Conservation (phyloP, 1,140 invertebrate species). For the Solenopsis fugax region DNA sequence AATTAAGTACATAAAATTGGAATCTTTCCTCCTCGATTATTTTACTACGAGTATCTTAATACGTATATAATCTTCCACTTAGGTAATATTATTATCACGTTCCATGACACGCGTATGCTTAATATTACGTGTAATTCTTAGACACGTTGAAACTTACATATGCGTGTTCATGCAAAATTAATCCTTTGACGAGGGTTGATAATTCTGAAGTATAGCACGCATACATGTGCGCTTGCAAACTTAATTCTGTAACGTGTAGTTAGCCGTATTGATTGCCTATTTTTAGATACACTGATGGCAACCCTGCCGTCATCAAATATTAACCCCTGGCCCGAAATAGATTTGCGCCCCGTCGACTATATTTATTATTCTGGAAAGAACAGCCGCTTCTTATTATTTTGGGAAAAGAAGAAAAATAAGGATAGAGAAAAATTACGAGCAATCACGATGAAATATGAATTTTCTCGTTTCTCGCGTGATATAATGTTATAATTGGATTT, state of each 20-base stretch:
- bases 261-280: slow-evolving; percentile 76
- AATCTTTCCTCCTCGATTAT: not conserved
- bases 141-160: slow-evolving; percentile 31
- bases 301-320: slow-evolving; percentile 76
- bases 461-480: not conserved
- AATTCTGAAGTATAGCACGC: slow-evolving; percentile 19
- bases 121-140: slow-evolving; percentile 38
- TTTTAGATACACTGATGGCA: slow-evolving; percentile 76
- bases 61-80: not conserved
- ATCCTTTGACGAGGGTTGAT: slow-evolving; percentile 38
- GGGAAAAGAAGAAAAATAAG: not conserved
- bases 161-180: slow-evolving; percentile 35
- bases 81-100: slow-evolving; percentile 13
- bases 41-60: not conserved
- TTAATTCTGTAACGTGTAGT: slow-evolving; percentile 62
- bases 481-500: not conserved
- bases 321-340: slow-evolving; percentile 69
- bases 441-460: not conserved
- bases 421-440: not conserved
- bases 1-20: not conserved
- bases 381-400: slow-evolving; percentile 15
- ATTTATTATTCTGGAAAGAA: slow-evolving; percentile 45
- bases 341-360: slow-evolving; percentile 38
- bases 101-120: slow-evolving; percentile 24
- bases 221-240: slow-evolving; percentile 23